Conservation (phyloP, 2,113 vertebrate genomes). For the Mirza zaza region DNA sequence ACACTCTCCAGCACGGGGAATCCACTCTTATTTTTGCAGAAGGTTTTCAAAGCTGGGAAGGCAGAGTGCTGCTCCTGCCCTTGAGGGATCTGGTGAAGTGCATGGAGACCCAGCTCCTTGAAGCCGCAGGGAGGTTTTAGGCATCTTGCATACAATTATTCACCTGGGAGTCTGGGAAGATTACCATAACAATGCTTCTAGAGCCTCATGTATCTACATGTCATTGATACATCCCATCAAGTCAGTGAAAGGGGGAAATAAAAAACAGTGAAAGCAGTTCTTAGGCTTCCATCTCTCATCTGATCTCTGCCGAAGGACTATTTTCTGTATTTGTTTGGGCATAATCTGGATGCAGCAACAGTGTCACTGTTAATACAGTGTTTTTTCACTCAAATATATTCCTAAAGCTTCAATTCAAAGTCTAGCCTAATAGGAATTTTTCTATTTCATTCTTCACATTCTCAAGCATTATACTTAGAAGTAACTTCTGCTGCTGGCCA, state of each 20-base stretch:
- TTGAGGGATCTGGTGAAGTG: background rate
- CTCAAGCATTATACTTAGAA: background rate
- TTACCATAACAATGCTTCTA: constrained; percentile 45
- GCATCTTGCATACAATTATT: constrained; percentile 38
- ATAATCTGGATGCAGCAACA: background rate
- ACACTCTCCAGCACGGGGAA: rapidly evolving
- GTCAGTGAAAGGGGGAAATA: background rate
- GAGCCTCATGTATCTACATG: background rate
- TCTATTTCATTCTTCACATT: background rate
- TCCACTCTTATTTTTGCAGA: background rate
- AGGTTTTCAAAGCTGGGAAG: background rate
- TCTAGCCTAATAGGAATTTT: background rate
- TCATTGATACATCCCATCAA: constrained; percentile 1
- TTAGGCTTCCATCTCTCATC: background rate
- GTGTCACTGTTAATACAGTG: rapidly evolving
- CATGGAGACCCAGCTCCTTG: background rate
- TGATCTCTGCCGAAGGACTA: background rate
- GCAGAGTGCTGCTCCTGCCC: background rate
- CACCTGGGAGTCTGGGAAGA: constrained; percentile 6
- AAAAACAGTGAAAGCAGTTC: background rate
- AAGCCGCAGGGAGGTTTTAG: background rate
- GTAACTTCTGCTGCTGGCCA: background rate
- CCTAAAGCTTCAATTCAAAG: constrained; percentile 18
- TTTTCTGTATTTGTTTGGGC: background rate
- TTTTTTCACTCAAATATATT: background rate